A percentile compares a stretch with the other conserved stretches of the same genome.
phyloP scores from a whole-genome alignment of 2,113 vertebrate genomes.

The Maccullochella peelii region DNA sequence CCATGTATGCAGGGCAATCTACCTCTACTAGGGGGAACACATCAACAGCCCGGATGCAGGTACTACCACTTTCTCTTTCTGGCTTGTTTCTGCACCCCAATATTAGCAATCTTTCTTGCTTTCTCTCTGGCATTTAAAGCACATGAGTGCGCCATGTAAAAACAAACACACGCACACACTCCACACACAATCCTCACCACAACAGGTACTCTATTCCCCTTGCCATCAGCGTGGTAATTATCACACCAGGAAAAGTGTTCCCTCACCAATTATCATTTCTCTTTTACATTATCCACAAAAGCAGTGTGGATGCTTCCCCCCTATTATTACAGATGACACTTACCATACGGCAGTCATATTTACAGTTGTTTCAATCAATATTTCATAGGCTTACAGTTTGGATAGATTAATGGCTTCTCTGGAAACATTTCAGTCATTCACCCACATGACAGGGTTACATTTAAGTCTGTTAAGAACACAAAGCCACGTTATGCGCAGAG shows the following conservation, averaged over 20 bases:
- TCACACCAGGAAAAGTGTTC: constrained; percentile 65
- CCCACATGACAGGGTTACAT: constrained; percentile 40
- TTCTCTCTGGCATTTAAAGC: constrained; percentile 18
- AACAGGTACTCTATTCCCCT: constrained; percentile 66
- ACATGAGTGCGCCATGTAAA: constrained; percentile 15
- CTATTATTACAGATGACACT: constrained; percentile 59
- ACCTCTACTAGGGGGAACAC: constrained; percentile 6
- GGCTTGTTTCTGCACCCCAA: neutral
- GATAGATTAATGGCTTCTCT: constrained; percentile 30
- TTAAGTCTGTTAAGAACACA: constrained; percentile 50
- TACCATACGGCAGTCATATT: constrained; percentile 43
- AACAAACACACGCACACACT: constrained; percentile 44
- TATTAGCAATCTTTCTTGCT: neutral
- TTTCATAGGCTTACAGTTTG: neutral
- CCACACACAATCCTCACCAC: constrained; percentile 34
- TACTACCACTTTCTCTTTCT: constrained; percentile 8
- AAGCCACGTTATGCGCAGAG: constrained; percentile 46
- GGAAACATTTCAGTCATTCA: constrained; percentile 52
- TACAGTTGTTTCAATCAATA: constrained; percentile 59
- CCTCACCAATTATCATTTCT: constrained; percentile 74
- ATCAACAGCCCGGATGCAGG: constrained; percentile 23
- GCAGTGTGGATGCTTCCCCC: constrained; percentile 26
- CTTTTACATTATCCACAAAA: constrained; percentile 60
- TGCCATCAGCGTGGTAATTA: constrained; percentile 70
- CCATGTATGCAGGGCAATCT: constrained; percentile 15